These are phyloP conservation scores for Cassiopea xamachana DNA, from an alignment of 30 jellyfish, hydroid and myxozoan species.

Conservation along the genomic window DNA sequence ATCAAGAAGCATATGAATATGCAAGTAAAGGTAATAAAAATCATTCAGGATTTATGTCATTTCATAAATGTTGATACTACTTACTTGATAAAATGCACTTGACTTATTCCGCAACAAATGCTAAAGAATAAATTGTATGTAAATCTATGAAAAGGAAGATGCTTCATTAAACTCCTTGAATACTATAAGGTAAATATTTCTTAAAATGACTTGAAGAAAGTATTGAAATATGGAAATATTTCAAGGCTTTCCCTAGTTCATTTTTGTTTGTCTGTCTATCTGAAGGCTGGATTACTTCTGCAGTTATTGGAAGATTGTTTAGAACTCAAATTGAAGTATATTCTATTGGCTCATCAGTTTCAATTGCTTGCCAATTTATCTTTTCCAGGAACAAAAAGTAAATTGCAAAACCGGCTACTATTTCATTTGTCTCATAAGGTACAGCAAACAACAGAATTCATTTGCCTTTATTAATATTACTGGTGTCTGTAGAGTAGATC, in stretches of 20 bases:
- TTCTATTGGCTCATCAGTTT: neutral
- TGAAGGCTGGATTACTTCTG: neutral
- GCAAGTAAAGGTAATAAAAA: slow-evolving; percentile 63
- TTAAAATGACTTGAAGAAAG: no score
- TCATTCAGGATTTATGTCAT: neutral
- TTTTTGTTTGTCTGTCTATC: neutral
- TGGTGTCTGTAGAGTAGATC: neutral
- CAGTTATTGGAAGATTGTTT: neutral
- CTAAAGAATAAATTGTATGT: no score
- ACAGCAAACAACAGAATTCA: neutral
- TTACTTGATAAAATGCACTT: no score
- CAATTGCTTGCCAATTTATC: no score
- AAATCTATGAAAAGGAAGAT: no score
- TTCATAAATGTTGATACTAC: no score
- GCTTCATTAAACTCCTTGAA: no score
- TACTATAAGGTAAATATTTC: no score
- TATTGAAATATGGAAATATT: no score
- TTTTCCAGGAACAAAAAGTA: slow-evolving; percentile 77
- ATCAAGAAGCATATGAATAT: slow-evolving; percentile 87
- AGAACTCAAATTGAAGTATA: neutral
- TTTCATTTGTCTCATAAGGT: slow-evolving; percentile 98
- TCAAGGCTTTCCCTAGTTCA: neutral
- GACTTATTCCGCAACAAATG: no score
- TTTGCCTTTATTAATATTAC: no score
- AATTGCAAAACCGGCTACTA: slow-evolving; percentile 81